These are phyloP conservation scores for Melanotaenia pygmaea DNA, from an alignment of 2,797 vertebrate species.

Conservation along the genomic window DNA sequence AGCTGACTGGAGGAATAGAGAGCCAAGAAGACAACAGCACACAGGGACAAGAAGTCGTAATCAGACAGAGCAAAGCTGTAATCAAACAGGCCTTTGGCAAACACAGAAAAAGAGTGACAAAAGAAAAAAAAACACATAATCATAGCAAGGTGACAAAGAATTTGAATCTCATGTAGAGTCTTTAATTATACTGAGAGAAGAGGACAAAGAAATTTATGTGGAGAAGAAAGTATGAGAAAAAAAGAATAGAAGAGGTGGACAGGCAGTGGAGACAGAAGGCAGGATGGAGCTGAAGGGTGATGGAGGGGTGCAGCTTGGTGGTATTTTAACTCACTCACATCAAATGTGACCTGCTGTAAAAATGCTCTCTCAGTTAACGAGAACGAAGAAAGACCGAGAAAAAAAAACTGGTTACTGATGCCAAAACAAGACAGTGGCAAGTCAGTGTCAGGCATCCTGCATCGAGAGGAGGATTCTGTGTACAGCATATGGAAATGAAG, in stretches of 20 bases:
- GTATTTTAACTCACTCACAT: slow-evolving; percentile 72
- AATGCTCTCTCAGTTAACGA: slow-evolving; percentile 58
- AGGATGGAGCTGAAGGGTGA: slow-evolving; percentile 36
- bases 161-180: slow-evolving; percentile 45
- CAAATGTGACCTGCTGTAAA: slow-evolving; percentile 59
- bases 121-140: slow-evolving; percentile 23
- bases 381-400: slow-evolving; percentile 37
- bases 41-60: slow-evolving; percentile 62
- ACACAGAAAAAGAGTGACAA: slow-evolving; percentile 48
- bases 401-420: slow-evolving; percentile 27
- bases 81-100: slow-evolving; percentile 58
- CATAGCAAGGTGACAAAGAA: slow-evolving; percentile 27
- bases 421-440: slow-evolving; percentile 41
- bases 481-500: slow-evolving; percentile 57
- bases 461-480: slow-evolving; percentile 54
- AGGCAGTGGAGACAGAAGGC: slow-evolving; percentile 43
- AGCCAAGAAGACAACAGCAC: slow-evolving; percentile 47
- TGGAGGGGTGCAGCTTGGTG: slow-evolving; percentile 45
- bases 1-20: slow-evolving; percentile 28
- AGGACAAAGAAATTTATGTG: slow-evolving; percentile 28
- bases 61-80: slow-evolving; percentile 58
- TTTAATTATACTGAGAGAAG: slow-evolving; percentile 41
- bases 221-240: slow-evolving; percentile 23
- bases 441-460: slow-evolving; percentile 36
- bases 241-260: slow-evolving; percentile 50